Conservation (phyloP, 2,888 invertebrate species). For the Drosophila borborema region DNA sequence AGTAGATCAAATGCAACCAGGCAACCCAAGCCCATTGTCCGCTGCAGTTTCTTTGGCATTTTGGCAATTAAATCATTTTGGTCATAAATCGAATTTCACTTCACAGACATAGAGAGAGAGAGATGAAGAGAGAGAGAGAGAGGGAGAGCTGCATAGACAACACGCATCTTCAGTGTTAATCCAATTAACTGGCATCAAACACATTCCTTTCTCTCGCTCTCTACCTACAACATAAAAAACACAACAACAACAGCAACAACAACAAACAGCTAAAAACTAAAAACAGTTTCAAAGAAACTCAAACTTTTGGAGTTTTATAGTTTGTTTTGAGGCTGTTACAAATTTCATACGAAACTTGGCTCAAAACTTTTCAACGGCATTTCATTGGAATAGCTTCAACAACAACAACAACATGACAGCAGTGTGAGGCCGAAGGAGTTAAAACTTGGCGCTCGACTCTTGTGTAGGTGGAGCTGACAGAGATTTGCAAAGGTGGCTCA, state of each 20-base stretch:
- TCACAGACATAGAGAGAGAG: background rate
- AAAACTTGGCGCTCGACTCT: background rate
- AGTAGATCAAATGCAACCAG: slow-evolving; percentile 7
- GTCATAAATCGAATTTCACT: slow-evolving; percentile 69
- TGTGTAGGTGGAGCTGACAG: slow-evolving; percentile 12
- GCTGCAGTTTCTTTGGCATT: slow-evolving; percentile 43
- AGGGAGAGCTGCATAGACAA: slow-evolving; percentile 2
- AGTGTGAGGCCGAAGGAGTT: too few relatives aligned
- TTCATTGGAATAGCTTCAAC: slow-evolving; percentile 67
- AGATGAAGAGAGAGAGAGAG: background rate
- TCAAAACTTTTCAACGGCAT: slow-evolving; percentile 68
- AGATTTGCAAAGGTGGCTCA: slow-evolving; percentile 58
- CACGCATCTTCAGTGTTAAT: slow-evolving; percentile 59
- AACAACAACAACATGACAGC: background rate
- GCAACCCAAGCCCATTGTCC: slow-evolving; percentile 18
- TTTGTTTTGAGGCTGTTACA: slow-evolving; percentile 68
- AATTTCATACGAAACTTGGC: slow-evolving; percentile 75
- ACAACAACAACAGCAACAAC: slow-evolving; percentile 21
- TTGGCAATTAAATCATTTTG: slow-evolving; percentile 77
- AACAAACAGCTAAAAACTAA: slow-evolving; percentile 40
- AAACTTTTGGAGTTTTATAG: slow-evolving; percentile 76
- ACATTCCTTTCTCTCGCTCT: slow-evolving; percentile 63
- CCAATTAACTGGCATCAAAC: slow-evolving; percentile 77
- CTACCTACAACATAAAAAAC: slow-evolving; percentile 10
- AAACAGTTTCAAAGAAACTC: slow-evolving; percentile 76